Evolutionary conservation across 2,888 invertebrate genomes (phyloP), one percentile per base, ranked within the genome.

Genomic region (Meghimatium bilineatum): DNA sequence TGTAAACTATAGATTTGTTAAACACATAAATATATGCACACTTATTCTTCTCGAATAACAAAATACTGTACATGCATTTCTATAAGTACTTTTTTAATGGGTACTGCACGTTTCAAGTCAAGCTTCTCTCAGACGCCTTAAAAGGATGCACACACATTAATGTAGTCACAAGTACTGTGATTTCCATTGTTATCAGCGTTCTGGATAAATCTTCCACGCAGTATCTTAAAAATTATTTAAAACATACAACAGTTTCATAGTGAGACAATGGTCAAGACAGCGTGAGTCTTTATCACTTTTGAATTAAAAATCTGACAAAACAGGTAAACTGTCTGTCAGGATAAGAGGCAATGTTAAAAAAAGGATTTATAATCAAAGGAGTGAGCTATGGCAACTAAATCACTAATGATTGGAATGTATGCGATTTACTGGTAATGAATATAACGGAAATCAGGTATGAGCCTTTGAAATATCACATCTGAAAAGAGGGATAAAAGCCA

Each of bases 401-500:
- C 69, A 69, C 34, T 52, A 44, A 69, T 79, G 69, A 79, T 79
- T 32, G 69, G 34, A 69, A 69, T 69, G 52, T 32, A 79, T 69
- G 69, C 52, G 79, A 69, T 69, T 29, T 23, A 5, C 29, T n/a
- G 52, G 79, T 29, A 20, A 34, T 52, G 56, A 69, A 69, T 79
- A 79, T 69, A 69, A 69, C 79, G n/a, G 36, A 79, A 32, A 79
- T 79, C 79, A 67, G 79, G 52, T 69, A 44, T 52, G 52, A 69
- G 69, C 80, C 80, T 80, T 80, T 80, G 80, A 80, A 80, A 69
- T 71, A 71, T 80, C 80, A 69, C 52, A 29, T 52, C 52, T n/a
- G 78, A 56, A 71, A 80, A 34, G 60, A 56, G 74, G 80, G 74
- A 81, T 74, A 81, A 72, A 81, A 81, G 74, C 81, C 81, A 60